phyloP scores from a whole-genome alignment of 2,797 vertebrate species.

The Cuniculus paca region DNA sequence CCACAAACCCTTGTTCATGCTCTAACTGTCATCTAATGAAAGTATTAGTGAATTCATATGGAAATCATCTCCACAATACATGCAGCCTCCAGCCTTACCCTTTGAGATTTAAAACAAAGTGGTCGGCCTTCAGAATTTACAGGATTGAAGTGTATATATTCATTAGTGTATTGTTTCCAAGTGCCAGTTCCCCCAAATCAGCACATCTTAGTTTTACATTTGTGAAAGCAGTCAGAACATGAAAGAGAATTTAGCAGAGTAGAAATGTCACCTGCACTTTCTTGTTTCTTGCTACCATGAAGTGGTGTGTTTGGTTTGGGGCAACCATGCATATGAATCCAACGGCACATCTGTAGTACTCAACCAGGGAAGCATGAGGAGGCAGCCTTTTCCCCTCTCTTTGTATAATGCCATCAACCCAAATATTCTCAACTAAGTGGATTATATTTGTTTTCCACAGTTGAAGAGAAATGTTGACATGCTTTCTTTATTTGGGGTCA shows the following conservation, averaged over 20 bases:
- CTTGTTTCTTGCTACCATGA: not conserved
- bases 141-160: not conserved
- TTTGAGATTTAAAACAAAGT: constrained; percentile 58
- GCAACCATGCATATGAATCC: constrained; percentile 32
- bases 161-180: constrained; percentile 35
- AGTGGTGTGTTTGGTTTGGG: constrained; percentile 1
- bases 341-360: not conserved
- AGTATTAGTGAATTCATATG: constrained; percentile 82
- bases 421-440: not conserved
- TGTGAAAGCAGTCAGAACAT: constrained; percentile 51
- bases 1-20: constrained; percentile 69
- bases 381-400: not conserved
- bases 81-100: constrained; percentile 53
- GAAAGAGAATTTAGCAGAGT: constrained; percentile 19
- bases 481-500: not conserved
- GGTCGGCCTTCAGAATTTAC: not conserved
- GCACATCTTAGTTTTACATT: constrained; percentile 28
- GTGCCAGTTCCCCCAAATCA: constrained; percentile 62
- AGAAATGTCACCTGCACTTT: constrained; percentile 13
- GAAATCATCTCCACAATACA: constrained; percentile 81
- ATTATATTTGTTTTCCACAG: not conserved
- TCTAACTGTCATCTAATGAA: constrained; percentile 86
- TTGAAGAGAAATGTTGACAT: not conserved
- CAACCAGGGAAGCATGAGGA: not conserved
- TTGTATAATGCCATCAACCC: not conserved